Base-by-base conservation (phyloP, 1,140 invertebrate genomes). In the Chironomus tepperi region DNA sequence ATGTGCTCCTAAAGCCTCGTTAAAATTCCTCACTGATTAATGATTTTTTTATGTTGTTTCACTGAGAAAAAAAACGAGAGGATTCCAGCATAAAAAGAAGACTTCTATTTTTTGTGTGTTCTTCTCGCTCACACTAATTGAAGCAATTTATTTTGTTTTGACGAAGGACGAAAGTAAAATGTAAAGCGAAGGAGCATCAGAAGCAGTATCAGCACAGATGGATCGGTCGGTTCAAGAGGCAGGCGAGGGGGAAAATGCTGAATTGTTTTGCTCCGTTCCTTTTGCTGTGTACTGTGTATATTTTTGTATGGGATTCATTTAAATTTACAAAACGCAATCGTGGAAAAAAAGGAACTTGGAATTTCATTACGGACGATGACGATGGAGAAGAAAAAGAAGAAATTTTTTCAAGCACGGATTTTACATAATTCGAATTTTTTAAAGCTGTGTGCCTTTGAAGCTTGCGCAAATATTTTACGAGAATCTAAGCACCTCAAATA, bases 131-230 rank as follows among this genome's bases (percentile, higher is more conserved):
- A 3, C 65, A 70, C 65, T 70, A 70, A 70, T 70, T 70, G 65
- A 70, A 21, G 65, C 65, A 70, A 70, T 70, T 70, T 70, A 70
- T 70, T 70, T 70, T 21, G 19, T 18, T 70, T 70, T 70, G 65
- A 21, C 16, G 65, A 70, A 70, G 65, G 19, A 18, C 65, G 16
- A 70, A 70, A 70, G 65, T 19, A 70, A 70, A 70, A 70, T 70
- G 65, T 70, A 70, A 70, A 70, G n/a, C 65, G 19, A 70, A 57
- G 19, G 19, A 70, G 18, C 9, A 21, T 16, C 16, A n/a, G 19
- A 70, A 70, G 18, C 9, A 21, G 65, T 1, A n/a, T 1, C 47
- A n/a, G 65, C 47, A 15, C 47, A 57, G n/a, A 57, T 57, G 47
- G 10, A 34, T 57, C 47, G 47, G 47, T 34, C 24, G 24, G 24